These are phyloP conservation scores for Drosophila kohkoa DNA, from an alignment of 1,140 invertebrate species.

Conservation along the genomic window DNA sequence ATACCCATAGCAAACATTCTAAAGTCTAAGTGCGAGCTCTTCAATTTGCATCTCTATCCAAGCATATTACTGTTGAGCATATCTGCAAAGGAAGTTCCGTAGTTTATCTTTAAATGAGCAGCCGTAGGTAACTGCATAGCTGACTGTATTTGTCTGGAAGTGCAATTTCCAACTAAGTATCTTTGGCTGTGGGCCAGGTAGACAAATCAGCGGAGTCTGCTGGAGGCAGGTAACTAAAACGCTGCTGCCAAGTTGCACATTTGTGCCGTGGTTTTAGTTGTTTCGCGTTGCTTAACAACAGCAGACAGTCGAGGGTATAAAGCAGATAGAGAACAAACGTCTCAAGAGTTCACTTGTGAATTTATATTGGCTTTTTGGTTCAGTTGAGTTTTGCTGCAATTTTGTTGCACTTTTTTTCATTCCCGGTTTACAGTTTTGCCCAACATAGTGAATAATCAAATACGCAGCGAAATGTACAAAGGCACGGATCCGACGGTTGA, in stretches of 20 bases:
- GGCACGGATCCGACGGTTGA: slow-evolving; percentile 82
- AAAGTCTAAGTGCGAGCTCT: too few species aligned
- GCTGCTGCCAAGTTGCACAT: slow-evolving; percentile 1
- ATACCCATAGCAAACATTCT: too few species aligned
- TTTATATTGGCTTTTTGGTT: slow-evolving; percentile 29
- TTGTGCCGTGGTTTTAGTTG: slow-evolving; percentile 29
- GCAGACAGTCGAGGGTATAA: slow-evolving; percentile 22
- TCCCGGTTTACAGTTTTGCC: slow-evolving; percentile 91
- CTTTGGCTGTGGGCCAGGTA: slow-evolving; percentile 27
- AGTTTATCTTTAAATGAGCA: slow-evolving; percentile 11
- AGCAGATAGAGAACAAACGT: not conserved
- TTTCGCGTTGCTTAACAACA: slow-evolving; percentile 61
- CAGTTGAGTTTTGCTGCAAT: slow-evolving; percentile 8
- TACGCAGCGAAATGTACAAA: slow-evolving; percentile 84
- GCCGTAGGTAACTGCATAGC: not conserved
- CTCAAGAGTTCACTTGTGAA: slow-evolving; percentile 29
- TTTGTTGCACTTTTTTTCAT: slow-evolving; percentile 13
- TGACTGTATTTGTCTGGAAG: not conserved
- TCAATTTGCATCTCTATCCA: not conserved
- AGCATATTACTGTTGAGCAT: not conserved
- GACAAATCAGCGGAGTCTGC: not conserved
- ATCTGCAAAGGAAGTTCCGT: not conserved
- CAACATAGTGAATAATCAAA: slow-evolving; percentile 91
- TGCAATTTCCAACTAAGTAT: slow-evolving; percentile 5
- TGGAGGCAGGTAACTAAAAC: slow-evolving; percentile 14